Base-by-base conservation (phyloP, 1,140 invertebrate genomes). In the Hydropsyche tenuis region DNA sequence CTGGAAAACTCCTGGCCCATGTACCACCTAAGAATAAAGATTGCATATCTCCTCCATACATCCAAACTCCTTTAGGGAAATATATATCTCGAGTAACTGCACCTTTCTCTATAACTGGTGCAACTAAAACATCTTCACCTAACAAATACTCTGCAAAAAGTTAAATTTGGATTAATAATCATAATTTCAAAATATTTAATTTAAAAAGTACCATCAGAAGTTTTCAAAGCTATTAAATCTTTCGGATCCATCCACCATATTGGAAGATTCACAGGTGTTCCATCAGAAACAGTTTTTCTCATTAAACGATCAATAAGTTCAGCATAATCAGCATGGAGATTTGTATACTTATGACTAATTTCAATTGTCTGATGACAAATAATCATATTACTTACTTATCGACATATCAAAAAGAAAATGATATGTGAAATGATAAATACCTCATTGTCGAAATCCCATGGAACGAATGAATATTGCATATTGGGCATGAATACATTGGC, bases 221-320 rank as follows among this genome's bases (percentile, higher is more conserved):
- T 87, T 22, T 82, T 86, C 18, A 90, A 87, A 1, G 93, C 91
- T 53, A 84, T 82, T 18, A 81, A 69, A 78, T 95, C 89, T 0
- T 81, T 83, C 0, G 94, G 93, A 75, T 91, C 91, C 0, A 94
- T 85, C 94, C 94, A 97, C 95, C 95, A 97, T n/a, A 97, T 87
- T 0, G 95, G 94, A n/a, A 92, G 85, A 83, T 96, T 93, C 43
- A 94, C 87, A 0, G 94, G 93, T 9, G 87, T 85, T 68, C 94
- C 94, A 2, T 85, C 85, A 0, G 79, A 51, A 0, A 90, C 86
- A 12, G 91, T 85, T 64, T 86, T 82, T 69, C 87, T 80, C 80
- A 92, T 91, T 45, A 87, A 82, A 6, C 82, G 80, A 18, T 89
- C 79, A 27, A 96, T 92, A 42, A 85, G 81, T 14, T 88, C 85